Percentiles rank a stretch among this genome's conserved stretches.
Conservation (phyloP, 2,113 vertebrate genomes). For the western clawed frog (Xenopus tropicalis) region DNA sequence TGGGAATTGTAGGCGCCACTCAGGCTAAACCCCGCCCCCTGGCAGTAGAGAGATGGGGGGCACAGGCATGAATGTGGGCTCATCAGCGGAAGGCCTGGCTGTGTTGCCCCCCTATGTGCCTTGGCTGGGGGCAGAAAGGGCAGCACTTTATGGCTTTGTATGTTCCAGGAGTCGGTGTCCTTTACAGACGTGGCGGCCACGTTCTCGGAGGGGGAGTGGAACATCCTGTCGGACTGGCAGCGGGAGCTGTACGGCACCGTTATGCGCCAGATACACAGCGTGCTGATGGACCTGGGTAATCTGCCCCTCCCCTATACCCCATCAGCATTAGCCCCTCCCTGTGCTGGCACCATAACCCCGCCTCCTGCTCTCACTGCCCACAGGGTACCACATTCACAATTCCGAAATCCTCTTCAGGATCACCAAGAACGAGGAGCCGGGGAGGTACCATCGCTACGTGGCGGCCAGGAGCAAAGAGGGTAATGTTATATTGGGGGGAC, state of each 20-base stretch:
- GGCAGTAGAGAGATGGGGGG: no score
- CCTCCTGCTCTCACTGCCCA: not conserved
- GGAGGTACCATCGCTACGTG: not conserved
- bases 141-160: not conserved
- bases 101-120: not conserved
- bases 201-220: conserved; percentile 31
- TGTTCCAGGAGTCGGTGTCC: not conserved
- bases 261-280: conserved; percentile 14
- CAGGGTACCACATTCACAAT: conserved; percentile 24
- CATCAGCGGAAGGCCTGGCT: not conserved
- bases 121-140: not conserved
- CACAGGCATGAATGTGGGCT: no score
- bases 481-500: not conserved
- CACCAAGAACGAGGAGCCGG: not conserved
- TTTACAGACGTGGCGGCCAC: conserved; percentile 21
- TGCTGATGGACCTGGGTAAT: conserved; percentile 10
- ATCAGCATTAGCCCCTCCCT: not conserved
- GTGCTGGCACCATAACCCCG: not conserved
- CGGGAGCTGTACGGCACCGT: conserved; percentile 1
- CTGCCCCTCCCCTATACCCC: not conserved
- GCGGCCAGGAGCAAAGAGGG: not conserved
- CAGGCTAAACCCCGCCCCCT: no score
- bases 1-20: no score
- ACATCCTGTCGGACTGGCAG: conserved; percentile 13
- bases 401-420: conserved; percentile 21